phyloP scores from a whole-genome alignment of 2,797 vertebrate genomes.

The Avahi laniger region DNA sequence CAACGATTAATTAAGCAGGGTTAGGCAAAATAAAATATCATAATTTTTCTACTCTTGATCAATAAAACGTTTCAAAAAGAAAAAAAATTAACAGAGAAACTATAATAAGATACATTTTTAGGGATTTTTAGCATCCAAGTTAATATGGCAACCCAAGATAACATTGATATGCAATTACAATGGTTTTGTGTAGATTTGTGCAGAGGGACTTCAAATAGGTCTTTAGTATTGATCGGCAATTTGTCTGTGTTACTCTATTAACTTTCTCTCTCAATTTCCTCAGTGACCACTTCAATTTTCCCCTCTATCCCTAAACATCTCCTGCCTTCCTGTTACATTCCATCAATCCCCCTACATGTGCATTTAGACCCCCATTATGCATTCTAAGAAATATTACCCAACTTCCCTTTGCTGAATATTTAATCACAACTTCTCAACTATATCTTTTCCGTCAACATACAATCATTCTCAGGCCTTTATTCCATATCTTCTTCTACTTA shows the following conservation, averaged over 20 bases:
- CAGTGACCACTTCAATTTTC: neutral
- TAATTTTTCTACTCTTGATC: neutral
- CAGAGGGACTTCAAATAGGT: neutral
- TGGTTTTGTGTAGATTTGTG: neutral
- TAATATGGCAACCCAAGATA: neutral
- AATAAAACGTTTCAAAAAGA: neutral
- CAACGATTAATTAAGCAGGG: neutral
- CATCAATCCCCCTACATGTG: neutral
- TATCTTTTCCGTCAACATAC: neutral
- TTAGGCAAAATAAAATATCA: neutral
- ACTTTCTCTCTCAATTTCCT: neutral
- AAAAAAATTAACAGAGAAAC: neutral
- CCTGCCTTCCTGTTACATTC: neutral
- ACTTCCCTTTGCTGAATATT: neutral
- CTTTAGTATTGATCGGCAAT: neutral
- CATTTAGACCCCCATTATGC: neutral
- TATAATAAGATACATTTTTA: neutral
- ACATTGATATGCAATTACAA: neutral
- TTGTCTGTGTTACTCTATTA: neutral
- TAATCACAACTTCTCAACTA: neutral
- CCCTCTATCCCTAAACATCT: neutral
- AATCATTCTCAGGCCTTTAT: neutral
- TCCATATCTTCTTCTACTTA: neutral
- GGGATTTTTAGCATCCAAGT: neutral
- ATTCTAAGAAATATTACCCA: neutral